Conservation (phyloP, 2,888 invertebrate genomes). For the Polia nebulosa region DNA sequence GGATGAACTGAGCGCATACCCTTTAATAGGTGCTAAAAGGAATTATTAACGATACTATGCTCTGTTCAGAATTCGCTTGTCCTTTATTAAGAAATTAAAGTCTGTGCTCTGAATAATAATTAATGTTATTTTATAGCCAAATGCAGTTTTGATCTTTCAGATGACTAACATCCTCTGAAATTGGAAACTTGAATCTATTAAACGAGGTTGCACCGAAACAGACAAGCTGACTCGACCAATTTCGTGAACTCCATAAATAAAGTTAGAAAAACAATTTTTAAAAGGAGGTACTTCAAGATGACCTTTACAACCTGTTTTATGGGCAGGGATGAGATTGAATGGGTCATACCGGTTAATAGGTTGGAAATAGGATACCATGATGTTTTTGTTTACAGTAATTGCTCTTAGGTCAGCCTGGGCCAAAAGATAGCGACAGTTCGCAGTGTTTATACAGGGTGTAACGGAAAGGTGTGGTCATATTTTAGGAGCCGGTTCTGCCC, state of each 20-base stretch:
- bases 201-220: slow-evolving; percentile 49
- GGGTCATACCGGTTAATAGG: slow-evolving; percentile 37
- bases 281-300: slow-evolving; percentile 13
- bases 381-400: slow-evolving; percentile 27
- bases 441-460: slow-evolving; percentile 37
- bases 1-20: slow-evolving; percentile 43
- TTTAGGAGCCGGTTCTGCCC: no score
- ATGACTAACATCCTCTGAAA: slow-evolving; percentile 59
- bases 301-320: slow-evolving; percentile 15
- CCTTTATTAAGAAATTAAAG: slow-evolving; percentile 23
- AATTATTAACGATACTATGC: slow-evolving; percentile 14
- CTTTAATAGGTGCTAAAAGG: slow-evolving; percentile 43
- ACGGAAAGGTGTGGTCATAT: no score
- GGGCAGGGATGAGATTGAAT: slow-evolving; percentile 27
- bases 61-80: slow-evolving; percentile 6
- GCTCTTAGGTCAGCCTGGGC: slow-evolving; percentile 28
- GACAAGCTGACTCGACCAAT: slow-evolving; percentile 39
- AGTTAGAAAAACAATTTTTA: slow-evolving; percentile 27
- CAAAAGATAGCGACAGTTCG: slow-evolving; percentile 26
- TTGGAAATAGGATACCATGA: slow-evolving; percentile 31
- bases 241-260: slow-evolving; percentile 34
- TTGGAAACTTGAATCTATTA: slow-evolving; percentile 62
- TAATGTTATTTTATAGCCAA: slow-evolving; percentile 14
- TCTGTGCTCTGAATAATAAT: slow-evolving; percentile 30
- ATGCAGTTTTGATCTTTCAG: slow-evolving; percentile 37